Evolutionary conservation across 1,140 invertebrate species (phyloP).

Genomic region (Cydia splendana): DNA sequence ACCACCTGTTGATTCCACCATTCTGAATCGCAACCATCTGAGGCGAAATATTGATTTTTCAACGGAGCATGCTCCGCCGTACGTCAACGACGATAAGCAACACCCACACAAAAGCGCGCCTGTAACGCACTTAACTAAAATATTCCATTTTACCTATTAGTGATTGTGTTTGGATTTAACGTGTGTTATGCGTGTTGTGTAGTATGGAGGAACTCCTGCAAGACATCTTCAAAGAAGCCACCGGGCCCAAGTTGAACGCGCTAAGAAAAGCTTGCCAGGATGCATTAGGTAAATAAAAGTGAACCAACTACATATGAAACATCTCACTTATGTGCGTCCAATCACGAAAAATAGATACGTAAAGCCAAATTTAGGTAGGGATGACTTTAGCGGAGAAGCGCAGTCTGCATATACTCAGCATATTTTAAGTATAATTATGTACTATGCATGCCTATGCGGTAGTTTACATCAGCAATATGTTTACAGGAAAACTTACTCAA

Average conservation of each 20-base stretch:
- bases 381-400: constrained; percentile 1
- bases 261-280: constrained; percentile 89
- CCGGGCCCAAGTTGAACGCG: constrained; percentile 85
- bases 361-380: not conserved
- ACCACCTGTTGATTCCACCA: constrained; percentile 51
- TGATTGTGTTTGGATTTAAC: not conserved
- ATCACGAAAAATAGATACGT: not conserved
- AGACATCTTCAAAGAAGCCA: constrained; percentile 89
- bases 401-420: not conserved
- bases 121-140: constrained; percentile 15
- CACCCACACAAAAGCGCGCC: constrained; percentile 45
- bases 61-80: constrained; percentile 56
- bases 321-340: not conserved
- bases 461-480: not conserved
- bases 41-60: constrained; percentile 56
- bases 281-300: constrained; percentile 84
- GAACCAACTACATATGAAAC: constrained; percentile 4
- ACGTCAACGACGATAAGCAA: constrained; percentile 51
- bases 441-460: not conserved
- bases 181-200: constrained; percentile 11
- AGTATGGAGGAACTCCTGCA: constrained; percentile 90
- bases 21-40: constrained; percentile 42
- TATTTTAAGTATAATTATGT: not conserved
- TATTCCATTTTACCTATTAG: constrained; percentile 6
- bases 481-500: not conserved